A percentile compares a stretch with the other conserved stretches of the same genome.
Conservation (phyloP, 2,888 invertebrate species). For the Drosophila ustulata region DNA sequence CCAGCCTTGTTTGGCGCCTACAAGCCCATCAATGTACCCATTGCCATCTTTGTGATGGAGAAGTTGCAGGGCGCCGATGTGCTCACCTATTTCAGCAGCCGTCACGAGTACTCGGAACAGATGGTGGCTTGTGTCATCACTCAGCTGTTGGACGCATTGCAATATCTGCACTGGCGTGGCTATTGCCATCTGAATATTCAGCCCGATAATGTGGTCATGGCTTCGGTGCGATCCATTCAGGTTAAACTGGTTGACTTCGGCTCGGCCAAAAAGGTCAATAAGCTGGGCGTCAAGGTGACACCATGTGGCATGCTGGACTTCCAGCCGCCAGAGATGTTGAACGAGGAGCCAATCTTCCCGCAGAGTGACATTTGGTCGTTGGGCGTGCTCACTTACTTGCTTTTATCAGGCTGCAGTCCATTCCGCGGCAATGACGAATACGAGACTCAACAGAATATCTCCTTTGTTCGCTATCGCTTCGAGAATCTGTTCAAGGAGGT, state of each 20-base stretch:
- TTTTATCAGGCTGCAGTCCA: conserved; percentile 96
- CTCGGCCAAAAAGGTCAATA: conserved; percentile 92
- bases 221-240: conserved; percentile 92
- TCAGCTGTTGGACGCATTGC: conserved; percentile 95
- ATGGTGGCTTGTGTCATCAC: conserved; percentile 94
- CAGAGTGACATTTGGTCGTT: conserved; percentile 98
- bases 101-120: conserved; percentile 96
- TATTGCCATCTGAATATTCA: conserved; percentile 95
- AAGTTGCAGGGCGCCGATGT: conserved; percentile 96
- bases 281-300: conserved; percentile 89
- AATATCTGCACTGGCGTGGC: conserved; percentile 98
- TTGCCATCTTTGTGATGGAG: conserved; percentile 91
- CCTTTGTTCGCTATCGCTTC: conserved; percentile 96
- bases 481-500: conserved; percentile 97
- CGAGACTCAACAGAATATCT: conserved; percentile 96
- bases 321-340: conserved; percentile 94
- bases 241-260: conserved; percentile 97
- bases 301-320: conserved; percentile 91
- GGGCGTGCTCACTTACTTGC: conserved; percentile 95
- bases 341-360: conserved; percentile 94
- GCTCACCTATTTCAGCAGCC: conserved; percentile 93
- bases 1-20: conserved; percentile 90
- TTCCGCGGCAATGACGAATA: conserved; percentile 93
- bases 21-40: conserved; percentile 88
- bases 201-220: conserved; percentile 98